Evolutionary conservation across 1,140 invertebrate species (phyloP), one percentile per base, ranked within the genome.

Genomic region (Drosophila azteca): DNA sequence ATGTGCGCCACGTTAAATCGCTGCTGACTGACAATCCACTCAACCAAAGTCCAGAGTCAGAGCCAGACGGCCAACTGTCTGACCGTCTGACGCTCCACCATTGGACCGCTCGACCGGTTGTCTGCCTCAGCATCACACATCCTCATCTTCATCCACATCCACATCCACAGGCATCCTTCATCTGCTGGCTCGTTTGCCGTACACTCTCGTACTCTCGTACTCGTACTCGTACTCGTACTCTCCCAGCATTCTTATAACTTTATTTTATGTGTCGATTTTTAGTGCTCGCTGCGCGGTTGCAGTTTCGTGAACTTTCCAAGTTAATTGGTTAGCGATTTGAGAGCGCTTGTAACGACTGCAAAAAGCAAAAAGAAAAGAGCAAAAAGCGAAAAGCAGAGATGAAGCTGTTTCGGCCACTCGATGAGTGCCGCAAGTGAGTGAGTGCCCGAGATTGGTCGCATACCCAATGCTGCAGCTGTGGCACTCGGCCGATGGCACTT

Each of bases 1-100:
- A 88, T 88, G 83, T 83, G 83, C 83, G 79, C 83, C 83, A 88
- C 83, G 83, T 79, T 88, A 87, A 87, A 82, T 88, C 84, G 79
- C 52, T 65, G 75, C 71, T 76, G 29, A 31, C 29, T 31, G 29
- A 31, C 29, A 31, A 31, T 31, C 29, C 29, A 7, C 29, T 31
- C 29, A 31, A 8, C 7, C 29, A 31, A 7, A 31, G 29, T 20
- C 29, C 29, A 8, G 2, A 31, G 24, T 5, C 24, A 26, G 24
- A 26, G 24, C 29, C 29, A 3, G n/a, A n/a, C n/a, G n/a, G n/a
- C 29, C 29, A 9, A 31, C 29, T 31, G 29, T 8, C 29, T 31
- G 29, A 31, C 29, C 31, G 8, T 11, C 60, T 35, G 46, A 35
- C 41, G 35, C 26, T 54, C 57, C 35, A 39, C 35, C 35, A 39